phyloP scores from a whole-genome alignment of 2,113 vertebrate species.

The Urocitellus parryii region DNA sequence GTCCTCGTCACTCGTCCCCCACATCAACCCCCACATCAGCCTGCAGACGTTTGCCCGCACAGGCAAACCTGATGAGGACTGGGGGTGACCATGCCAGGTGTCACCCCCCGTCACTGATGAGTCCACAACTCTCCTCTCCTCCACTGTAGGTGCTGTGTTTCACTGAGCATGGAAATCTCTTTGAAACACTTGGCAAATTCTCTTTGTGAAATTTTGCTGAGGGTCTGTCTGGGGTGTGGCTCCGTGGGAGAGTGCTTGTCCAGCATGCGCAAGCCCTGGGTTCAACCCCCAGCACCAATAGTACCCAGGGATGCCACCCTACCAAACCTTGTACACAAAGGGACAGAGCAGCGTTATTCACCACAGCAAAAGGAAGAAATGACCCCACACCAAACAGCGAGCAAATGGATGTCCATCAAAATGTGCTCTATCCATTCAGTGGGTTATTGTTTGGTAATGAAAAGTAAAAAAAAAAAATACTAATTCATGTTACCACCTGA shows the following conservation, averaged over 20 bases:
- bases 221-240: not conserved
- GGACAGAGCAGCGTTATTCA: not conserved
- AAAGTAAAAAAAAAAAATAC: not conserved
- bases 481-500: not conserved
- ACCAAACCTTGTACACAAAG: not conserved
- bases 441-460: not conserved
- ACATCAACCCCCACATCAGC: not conserved
- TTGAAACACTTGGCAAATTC: not conserved
- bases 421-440: accelerated
- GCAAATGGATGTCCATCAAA: not conserved
- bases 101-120: no score
- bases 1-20: not conserved
- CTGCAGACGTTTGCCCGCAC: not conserved
- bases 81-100: accelerated
- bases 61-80: not conserved
- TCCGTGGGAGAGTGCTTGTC: not conserved
- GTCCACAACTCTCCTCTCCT: not conserved
- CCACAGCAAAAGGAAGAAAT: not conserved
- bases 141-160: not conserved
- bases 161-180: not conserved
- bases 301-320: not conserved
- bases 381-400: accelerated
- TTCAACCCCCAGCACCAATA: not conserved
- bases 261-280: not conserved
- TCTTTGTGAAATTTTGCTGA: not conserved